Percentiles rank a stretch among this genome's conserved stretches.
Conservation (phyloP, 92 coral and sea anemone genomes). For the Parazoanthus swiftii region DNA sequence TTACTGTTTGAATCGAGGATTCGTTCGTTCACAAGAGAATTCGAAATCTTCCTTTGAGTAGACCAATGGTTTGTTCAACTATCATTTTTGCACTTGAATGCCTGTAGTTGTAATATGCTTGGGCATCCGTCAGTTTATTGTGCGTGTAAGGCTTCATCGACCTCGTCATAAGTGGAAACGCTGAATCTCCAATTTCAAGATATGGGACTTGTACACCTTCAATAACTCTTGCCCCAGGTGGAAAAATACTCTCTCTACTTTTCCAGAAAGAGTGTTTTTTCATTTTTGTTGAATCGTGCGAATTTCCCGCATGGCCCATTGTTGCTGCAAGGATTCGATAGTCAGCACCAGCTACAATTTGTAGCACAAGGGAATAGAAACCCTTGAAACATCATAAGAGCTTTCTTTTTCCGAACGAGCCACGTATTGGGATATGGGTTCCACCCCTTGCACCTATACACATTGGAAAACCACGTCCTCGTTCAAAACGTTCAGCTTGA, state of each 20-base stretch:
- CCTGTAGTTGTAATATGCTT: conserved; percentile 63
- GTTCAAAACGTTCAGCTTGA: conserved; percentile 56
- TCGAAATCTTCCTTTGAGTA: conserved; percentile 56
- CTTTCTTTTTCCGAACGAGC: conserved; percentile 46
- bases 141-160: conserved; percentile 64
- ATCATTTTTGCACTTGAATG: conserved; percentile 61
- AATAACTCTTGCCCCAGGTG: conserved; percentile 61
- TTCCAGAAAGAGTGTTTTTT: conserved; percentile 62
- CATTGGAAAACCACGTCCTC: conserved; percentile 44
- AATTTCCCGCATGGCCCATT: conserved; percentile 56
- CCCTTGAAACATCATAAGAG: conserved; percentile 45
- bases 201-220: conserved; percentile 48
- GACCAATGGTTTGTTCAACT: conserved; percentile 60
- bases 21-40: conserved; percentile 54
- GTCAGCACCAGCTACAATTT: conserved; percentile 52
- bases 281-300: conserved; percentile 63
- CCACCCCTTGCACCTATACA: conserved; percentile 45
- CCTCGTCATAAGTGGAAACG: conserved; percentile 46
- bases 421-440: conserved; percentile 46
- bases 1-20: conserved; percentile 58
- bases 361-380: conserved; percentile 54
- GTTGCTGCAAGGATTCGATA: conserved; percentile 54
- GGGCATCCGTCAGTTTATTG: conserved; percentile 59
- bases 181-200: conserved; percentile 47
- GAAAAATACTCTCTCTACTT: conserved; percentile 51